A percentile compares a stretch with the other conserved stretches of the same genome.
phyloP scores from a whole-genome alignment of 2,113 vertebrate species.

The Centropus bengalensis region DNA sequence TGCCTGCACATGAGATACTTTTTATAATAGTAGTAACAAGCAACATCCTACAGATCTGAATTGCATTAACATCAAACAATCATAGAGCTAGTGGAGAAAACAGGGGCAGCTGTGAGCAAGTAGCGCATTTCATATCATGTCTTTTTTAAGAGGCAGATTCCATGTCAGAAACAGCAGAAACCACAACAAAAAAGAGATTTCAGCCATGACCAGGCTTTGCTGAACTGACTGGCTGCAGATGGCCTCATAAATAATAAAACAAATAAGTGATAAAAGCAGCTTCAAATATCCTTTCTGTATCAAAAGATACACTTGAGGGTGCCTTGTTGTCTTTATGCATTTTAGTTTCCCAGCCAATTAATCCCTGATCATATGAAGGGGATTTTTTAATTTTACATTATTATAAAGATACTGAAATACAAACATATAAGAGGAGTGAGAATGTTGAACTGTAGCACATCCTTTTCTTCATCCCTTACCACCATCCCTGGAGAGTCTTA shows the following conservation, averaged over 20 bases:
- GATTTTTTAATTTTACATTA: slow-evolving; percentile 19
- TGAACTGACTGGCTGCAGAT: slow-evolving; percentile 10
- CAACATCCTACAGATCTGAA: neutral
- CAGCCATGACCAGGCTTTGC: neutral
- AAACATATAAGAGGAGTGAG: neutral
- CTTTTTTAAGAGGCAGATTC: neutral
- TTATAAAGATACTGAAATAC: neutral
- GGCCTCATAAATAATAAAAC: slow-evolving; percentile 19
- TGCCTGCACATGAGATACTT: neutral
- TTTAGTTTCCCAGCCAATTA: neutral
- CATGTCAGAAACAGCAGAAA: neutral
- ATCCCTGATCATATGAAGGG: neutral
- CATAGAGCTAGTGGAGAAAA: neutral
- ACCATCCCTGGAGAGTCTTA: neutral
- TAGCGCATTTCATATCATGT: neutral
- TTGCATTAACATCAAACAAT: slow-evolving; percentile 1
- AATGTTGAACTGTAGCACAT: neutral
- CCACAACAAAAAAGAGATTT: neutral
- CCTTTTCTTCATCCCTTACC: neutral
- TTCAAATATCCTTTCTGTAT: neutral
- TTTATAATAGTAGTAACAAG: neutral
- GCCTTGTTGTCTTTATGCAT: neutral
- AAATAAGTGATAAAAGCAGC: slow-evolving; percentile 1
- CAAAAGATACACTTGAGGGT: neutral
- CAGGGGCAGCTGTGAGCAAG: neutral